Conservation (phyloP, 2,888 invertebrate species). For the Mythimna pallens region DNA sequence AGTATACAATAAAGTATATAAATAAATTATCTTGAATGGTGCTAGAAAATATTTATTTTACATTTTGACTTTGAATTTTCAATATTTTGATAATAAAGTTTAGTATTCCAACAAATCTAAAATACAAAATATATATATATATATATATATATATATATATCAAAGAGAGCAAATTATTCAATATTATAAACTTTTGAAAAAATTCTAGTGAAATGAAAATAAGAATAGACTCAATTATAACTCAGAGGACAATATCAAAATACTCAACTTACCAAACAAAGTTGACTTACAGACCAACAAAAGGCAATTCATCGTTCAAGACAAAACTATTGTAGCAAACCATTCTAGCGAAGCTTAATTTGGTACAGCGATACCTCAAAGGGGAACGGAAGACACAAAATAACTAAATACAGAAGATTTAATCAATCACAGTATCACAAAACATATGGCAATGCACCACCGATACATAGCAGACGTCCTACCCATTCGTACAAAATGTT, state of each 20-base stretch:
- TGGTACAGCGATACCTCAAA: conserved; percentile 65
- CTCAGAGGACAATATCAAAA: conserved; percentile 27
- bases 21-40: not conserved
- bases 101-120: not conserved
- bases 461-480: too few species aligned
- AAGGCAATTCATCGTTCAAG: conserved; percentile 63
- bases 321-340: conserved; percentile 68
- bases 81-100: not conserved
- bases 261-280: conserved; percentile 33
- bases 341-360: conserved; percentile 68
- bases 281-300: conserved; percentile 53
- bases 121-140: too few species aligned
- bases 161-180: not conserved
- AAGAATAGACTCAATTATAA: not conserved
- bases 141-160: not conserved
- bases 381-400: conserved; percentile 27
- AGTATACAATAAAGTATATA: too few species aligned
- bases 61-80: not conserved
- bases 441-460: too few species aligned
- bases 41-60: not conserved
- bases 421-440: not conserved
- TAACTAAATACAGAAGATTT: conserved; percentile 7
- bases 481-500: too few species aligned
- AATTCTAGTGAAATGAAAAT: not conserved
- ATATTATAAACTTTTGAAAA: not conserved